Evolutionary conservation across 2,888 invertebrate species (phyloP).

Genomic region (Caenorhabditis japonica): DNA sequence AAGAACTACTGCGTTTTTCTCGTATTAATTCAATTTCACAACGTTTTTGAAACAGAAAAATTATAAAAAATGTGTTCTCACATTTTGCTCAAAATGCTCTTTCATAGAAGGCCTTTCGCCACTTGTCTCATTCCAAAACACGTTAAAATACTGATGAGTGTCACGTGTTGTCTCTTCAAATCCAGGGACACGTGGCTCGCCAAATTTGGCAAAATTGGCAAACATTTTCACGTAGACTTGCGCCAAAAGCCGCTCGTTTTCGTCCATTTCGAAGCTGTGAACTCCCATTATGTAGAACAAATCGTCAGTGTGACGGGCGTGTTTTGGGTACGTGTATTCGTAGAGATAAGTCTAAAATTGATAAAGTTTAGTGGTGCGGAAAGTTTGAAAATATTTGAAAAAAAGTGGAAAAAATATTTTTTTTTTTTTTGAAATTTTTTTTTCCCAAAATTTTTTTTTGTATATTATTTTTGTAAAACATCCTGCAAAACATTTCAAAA

Average conservation of each 20-base stretch:
- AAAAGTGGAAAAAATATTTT: too few relatives aligned
- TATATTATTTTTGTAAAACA: too few relatives aligned
- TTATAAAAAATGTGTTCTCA: too few relatives aligned
- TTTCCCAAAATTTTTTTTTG: too few relatives aligned
- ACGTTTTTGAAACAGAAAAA: too few relatives aligned
- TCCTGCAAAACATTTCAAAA: too few relatives aligned
- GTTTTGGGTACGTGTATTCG: slow-evolving; percentile 58
- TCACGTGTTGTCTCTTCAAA: too few relatives aligned
- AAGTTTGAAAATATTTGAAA: neutral
- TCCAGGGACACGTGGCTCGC: slow-evolving; percentile 28
- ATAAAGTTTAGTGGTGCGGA: too few relatives aligned
- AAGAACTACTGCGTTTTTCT: too few relatives aligned
- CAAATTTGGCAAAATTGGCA: slow-evolving; percentile 55
- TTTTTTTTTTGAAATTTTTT: too few relatives aligned
- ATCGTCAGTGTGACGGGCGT: slow-evolving; percentile 61
- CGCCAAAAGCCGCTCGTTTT: slow-evolving; percentile 57
- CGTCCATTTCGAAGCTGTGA: slow-evolving; percentile 59
- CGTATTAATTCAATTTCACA: too few relatives aligned
- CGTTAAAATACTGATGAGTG: slow-evolving; percentile 30
- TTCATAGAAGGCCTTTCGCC: slow-evolving; percentile 35
- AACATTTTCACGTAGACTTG: slow-evolving; percentile 53
- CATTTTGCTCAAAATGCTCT: slow-evolving; percentile 12
- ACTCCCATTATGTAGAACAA: slow-evolving; percentile 63
- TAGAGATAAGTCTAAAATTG: slow-evolving; percentile 57
- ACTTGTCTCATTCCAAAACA: slow-evolving; percentile 35